Evolutionary conservation across 1,140 invertebrate genomes (phyloP), one percentile per base, ranked within the genome.

Genomic region (Venturia canescens): DNA sequence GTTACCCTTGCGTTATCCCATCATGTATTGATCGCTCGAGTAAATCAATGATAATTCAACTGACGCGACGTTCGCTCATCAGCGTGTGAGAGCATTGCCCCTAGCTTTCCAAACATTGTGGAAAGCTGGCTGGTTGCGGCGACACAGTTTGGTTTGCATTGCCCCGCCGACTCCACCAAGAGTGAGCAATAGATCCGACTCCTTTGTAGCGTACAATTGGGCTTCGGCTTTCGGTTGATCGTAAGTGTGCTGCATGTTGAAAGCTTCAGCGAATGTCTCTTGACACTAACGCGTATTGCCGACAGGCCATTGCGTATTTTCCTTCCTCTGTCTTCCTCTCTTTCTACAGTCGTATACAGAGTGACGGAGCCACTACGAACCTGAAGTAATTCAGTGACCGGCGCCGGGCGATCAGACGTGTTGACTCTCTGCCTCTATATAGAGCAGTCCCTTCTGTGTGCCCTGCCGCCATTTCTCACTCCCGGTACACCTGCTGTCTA

Each of bases 201-300:
- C 57, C 75, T 77, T 77, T 77, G 75, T 77, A 48, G 57, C 48
- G 57, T 66, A 48, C 66, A 77, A 77, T 77, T 77, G 57, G 66
- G 75, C 60, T 26, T 11, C 9, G 53, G 29, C 11, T 75, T 27
- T 75, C 48, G 50, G n/a, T 1, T 53, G 50, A 18, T 63, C 27
- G 7, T 4, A 27, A 15, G 53, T 76, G 53, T 34, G 23, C 26
- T 16, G 18, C 27, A 23, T 74, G 71, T 48, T 48, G 57, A 77
- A 77, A 21, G 27, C 53, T 60, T 66, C 31, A 0, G n/a, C 31
- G 60, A 18, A 44, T 18, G 29, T 23, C 16, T 26, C 72, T 21
- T 34, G 1, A 53, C 29, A 50, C 50, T n/a, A 48, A 77, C 57
- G 63, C 66, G 75, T 66, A 77, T 77, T 27, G 38, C 60, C 3